These are phyloP conservation scores for Lanius ludovicianus DNA, from an alignment of 2,113 vertebrate genomes.

Conservation along the genomic window DNA sequence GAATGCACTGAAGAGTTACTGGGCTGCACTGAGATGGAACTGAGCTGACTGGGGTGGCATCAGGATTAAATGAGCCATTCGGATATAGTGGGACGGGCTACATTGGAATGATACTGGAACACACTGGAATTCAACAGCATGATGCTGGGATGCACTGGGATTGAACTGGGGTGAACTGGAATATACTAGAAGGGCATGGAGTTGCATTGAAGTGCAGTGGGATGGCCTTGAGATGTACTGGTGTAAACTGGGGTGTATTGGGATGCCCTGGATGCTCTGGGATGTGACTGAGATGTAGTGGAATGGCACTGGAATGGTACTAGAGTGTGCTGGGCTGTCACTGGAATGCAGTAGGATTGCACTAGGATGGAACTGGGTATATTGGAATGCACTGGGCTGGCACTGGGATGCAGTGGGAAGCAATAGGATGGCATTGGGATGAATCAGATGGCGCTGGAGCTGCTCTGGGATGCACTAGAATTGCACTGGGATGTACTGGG, in stretches of 20 bases:
- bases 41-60: not conserved
- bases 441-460: not conserved
- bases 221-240: not conserved
- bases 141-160: not conserved
- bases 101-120: not conserved
- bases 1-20: not conserved
- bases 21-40: not conserved
- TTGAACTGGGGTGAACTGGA: not conserved
- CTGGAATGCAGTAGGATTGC: not conserved
- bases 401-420: not conserved
- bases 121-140: not conserved
- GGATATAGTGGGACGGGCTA: not conserved
- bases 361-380: not conserved
- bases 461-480: not conserved
- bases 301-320: not conserved
- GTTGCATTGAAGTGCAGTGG: not conserved
- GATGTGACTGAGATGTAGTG: not conserved
- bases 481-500: not conserved
- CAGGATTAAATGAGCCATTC: not conserved
- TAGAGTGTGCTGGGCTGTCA: not conserved
- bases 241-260: not conserved
- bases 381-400: not conserved
- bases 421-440: not conserved
- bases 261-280: not conserved
- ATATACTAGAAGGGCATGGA: not conserved